These are phyloP conservation scores for Dendrolimus punctatus DNA, from an alignment of 1,140 invertebrate species.

Conservation along the genomic window DNA sequence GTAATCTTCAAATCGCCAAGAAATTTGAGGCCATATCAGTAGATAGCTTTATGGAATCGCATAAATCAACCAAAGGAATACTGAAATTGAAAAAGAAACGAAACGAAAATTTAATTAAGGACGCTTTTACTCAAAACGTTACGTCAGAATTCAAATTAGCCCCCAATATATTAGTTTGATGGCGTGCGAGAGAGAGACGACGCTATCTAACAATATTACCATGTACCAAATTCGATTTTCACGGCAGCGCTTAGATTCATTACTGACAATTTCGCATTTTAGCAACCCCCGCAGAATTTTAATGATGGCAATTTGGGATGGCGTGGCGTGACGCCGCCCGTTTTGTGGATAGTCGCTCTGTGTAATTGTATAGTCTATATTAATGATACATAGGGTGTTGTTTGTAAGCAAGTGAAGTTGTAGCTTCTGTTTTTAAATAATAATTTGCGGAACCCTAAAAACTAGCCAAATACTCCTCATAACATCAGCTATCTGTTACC, in stretches of 20 bases:
- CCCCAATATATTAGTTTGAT: conserved; percentile 10
- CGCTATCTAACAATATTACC: conserved; percentile 10
- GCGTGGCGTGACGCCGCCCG: conserved; percentile 23
- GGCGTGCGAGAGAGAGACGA: conserved; percentile 9
- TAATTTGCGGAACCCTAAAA: no score
- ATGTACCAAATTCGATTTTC: conserved; percentile 25
- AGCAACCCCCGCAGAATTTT: conserved; percentile 30
- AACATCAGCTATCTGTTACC: no score
- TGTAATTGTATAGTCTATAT: no score
- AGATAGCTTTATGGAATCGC: no score
- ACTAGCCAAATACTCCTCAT: no score
- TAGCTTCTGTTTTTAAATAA: no score
- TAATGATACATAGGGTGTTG: no score
- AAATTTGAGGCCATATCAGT: no score
- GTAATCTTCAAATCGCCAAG: no score
- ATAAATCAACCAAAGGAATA: no score
- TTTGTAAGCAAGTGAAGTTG: no score
- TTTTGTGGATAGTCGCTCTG: no score
- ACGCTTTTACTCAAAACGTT: not conserved
- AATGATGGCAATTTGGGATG: conserved; percentile 35
- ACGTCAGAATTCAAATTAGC: conserved; percentile 8
- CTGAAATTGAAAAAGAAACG: not conserved
- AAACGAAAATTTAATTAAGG: not conserved
- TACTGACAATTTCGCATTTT: conserved; percentile 32
- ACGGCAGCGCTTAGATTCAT: conserved; percentile 18